phyloP scores from a whole-genome alignment of 1,140 invertebrate genomes.

The Drosophila ercepeae region DNA sequence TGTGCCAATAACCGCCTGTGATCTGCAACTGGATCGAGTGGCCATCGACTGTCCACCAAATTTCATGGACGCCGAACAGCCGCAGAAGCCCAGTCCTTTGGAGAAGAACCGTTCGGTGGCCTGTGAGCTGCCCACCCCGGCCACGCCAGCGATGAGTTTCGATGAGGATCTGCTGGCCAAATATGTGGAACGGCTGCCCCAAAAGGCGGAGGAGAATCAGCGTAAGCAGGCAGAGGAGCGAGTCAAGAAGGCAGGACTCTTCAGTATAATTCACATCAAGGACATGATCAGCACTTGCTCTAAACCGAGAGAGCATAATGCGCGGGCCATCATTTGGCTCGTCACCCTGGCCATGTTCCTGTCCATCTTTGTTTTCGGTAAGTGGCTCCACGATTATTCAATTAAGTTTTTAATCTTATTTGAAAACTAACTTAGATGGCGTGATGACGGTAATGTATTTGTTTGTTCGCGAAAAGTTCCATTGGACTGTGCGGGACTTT shows the following conservation, averaged over 20 bases:
- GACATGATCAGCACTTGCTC: slow-evolving; percentile 87
- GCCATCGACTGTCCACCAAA: slow-evolving; percentile 62
- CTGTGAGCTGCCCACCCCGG: slow-evolving; percentile 51
- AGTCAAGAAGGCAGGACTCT: slow-evolving; percentile 83
- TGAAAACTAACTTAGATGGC: slow-evolving; percentile 50
- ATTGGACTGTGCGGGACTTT: slow-evolving; percentile 87
- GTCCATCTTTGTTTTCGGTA: slow-evolving; percentile 85
- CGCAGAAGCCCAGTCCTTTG: slow-evolving; percentile 1
- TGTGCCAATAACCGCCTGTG: slow-evolving; percentile 48
- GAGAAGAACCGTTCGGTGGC: not conserved
- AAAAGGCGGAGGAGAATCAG: slow-evolving; percentile 38
- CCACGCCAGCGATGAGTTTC: slow-evolving; percentile 61
- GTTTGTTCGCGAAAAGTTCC: slow-evolving; percentile 87
- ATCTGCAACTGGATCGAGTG: slow-evolving; percentile 55
- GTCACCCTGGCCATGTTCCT: slow-evolving; percentile 86
- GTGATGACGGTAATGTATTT: slow-evolving; percentile 86
- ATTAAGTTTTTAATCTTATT: slow-evolving; percentile 36
- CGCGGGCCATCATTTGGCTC: slow-evolving; percentile 86
- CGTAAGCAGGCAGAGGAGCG: slow-evolving; percentile 13
- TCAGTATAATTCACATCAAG: slow-evolving; percentile 86
- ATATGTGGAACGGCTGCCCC: slow-evolving; percentile 61
- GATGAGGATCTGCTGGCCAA: slow-evolving; percentile 71
- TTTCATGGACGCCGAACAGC: slow-evolving; percentile 27
- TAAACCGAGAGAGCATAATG: slow-evolving; percentile 86
- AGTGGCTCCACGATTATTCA: slow-evolving; percentile 10